Base-by-base conservation (phyloP, 2,888 invertebrate genomes). In the Campoplex nolae region DNA sequence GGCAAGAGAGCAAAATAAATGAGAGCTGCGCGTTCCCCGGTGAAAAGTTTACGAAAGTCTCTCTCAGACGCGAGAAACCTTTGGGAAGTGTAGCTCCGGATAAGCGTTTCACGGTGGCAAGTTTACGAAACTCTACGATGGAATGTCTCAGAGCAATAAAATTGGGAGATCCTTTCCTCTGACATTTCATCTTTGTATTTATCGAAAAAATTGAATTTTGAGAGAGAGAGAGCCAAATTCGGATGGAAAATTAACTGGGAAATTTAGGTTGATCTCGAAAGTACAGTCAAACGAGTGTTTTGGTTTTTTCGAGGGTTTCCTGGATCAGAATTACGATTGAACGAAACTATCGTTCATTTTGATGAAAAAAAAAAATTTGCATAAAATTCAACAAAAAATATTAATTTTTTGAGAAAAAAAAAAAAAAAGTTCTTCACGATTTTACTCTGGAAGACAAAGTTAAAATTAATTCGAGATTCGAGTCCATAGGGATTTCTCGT, bases 101-200 rank as follows among this genome's bases (percentile, higher is more conserved):
- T 18, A 11, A 56, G 38, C 35, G 38, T 56, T 74, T 42, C 18
- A 42, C 32, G n/a, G 74, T 56, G 74, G 3, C 38, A 74, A 74
- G 74, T 74, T 74, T 56, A 23, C n/a, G 56, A 11, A 23, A 38
- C 42, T 38, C n/a, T n/a, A 9, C 23, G 18, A 58, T 56, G 75
- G 28, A 75, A 75, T 75, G 56, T 58, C 58, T 75, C 28, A 16
- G 58, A 42, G 56, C 58, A 75, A 75, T 42, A 42, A 58, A 58
- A 42, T 58, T 16, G 4, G 42, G 28, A 8, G 28, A 58, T 75
- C 23, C 28, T 58, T 75, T 58, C 28, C 6, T 28, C 38, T 23
- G 45, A 62, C 16, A 58, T 8, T 75, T 28, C 32, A 7, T 32
- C 2, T 16, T 48, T 48, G 9, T 32, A 62, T 62, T 23, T 23